Conservation (phyloP, 2,888 invertebrate species). For the Polymixis lichenea region DNA sequence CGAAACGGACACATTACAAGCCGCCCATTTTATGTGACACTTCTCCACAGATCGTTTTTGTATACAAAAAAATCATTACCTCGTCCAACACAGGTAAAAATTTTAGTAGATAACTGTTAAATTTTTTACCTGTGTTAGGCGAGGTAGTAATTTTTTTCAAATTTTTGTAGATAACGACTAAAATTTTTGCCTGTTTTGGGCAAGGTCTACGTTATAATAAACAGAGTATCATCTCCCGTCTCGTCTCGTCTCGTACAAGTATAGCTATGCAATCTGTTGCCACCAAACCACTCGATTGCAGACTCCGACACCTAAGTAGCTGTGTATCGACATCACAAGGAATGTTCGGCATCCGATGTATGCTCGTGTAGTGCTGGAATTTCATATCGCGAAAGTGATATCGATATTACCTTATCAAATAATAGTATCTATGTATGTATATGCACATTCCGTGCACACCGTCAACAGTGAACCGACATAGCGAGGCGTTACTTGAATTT, state of each 20-base stretch:
- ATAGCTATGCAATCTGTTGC: background rate
- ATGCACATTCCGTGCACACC: background rate
- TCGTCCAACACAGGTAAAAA: too few species aligned
- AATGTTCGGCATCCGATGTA: constrained; percentile 52
- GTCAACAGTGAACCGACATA: background rate
- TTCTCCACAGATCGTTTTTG: background rate
- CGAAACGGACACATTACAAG: too few species aligned
- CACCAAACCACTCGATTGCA: constrained; percentile 7
- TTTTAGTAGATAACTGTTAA: too few species aligned
- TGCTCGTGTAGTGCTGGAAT: constrained; percentile 40
- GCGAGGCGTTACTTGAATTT: background rate
- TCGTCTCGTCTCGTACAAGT: background rate
- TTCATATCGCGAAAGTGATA: constrained; percentile 45
- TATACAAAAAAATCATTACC: too few species aligned
- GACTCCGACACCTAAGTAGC: background rate
- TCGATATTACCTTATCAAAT: background rate
- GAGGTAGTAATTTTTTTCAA: too few species aligned
- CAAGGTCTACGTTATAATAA: background rate
- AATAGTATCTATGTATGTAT: background rate
- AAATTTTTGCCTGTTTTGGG: background rate
- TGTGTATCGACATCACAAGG: background rate
- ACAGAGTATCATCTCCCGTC: background rate
- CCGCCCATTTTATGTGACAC: background rate
- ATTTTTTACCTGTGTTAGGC: too few species aligned
- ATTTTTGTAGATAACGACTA: too few species aligned